Evolutionary conservation across 2,888 invertebrate genomes (phyloP), one percentile per base, ranked within the genome.

Genomic region (Xanthia icteritia): DNA sequence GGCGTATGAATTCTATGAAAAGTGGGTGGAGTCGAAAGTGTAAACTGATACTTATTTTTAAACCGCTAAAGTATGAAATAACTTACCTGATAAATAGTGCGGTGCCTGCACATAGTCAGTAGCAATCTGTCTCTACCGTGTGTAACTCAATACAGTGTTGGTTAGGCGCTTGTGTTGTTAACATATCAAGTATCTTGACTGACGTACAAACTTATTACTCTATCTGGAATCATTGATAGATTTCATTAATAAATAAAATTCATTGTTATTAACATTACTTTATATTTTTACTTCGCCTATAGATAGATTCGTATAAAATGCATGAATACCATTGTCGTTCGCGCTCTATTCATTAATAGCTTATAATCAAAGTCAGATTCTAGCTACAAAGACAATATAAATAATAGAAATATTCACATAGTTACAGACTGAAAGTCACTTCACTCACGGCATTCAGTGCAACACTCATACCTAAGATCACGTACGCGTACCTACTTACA

Each of bases 271-370:
- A 88, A 86, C 82, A 89, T 86, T 87, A 84, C 87, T 89, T 89
- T 86, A 90, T 89, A 90, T 90, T 92, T 92, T 89, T 92, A 91
- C 90, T 90, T 93, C 90, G 89, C 87, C 90, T 92, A 91, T 89
- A 89, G 92, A 91, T 89, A 89, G 92, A 90, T 93, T 94, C 92
- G 91, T 92, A 92, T 91, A 94, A 95, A 96, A 96, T 96, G 95
- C 96, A 94, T 93, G 91, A 92, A 92, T 92, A 91, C 90, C 88
- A 90, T 92, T 89, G 86, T 92, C 91, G 91, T 91, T 91, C 90
- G 91, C 90, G 85, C 83, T 90, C 88, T 90, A 90, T 89, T 87
- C 90, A 91, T 89, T 87, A 91, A 91, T 90, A 90, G 89, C 87
- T 89, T 87, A 90, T 86, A 89, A 91, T 90, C 88, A 73, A 85